phyloP scores from a whole-genome alignment of 2,797 vertebrate species.

The Leucoraja ocellata region DNA sequence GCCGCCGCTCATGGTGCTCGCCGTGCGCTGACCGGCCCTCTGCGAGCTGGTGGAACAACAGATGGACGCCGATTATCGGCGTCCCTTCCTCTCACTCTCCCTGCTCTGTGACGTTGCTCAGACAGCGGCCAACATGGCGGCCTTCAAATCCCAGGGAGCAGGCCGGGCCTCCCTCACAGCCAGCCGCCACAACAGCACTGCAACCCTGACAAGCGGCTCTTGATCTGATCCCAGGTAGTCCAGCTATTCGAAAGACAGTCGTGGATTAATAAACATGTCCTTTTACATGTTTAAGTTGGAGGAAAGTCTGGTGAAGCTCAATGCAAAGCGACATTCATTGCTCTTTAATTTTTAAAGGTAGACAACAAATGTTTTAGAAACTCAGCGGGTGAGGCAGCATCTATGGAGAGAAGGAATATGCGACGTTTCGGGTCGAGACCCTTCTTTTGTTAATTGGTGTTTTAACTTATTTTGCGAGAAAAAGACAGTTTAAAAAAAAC shows the following conservation, averaged over 20 bases:
- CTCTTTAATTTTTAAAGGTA: neutral
- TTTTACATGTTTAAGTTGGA: neutral
- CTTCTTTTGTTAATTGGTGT: neutral
- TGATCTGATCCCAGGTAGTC: no score
- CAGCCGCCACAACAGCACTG: neutral
- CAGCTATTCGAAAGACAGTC: neutral
- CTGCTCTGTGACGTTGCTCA: slow-evolving; percentile 40
- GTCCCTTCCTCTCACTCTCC: slow-evolving; percentile 40
- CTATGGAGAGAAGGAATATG: no score
- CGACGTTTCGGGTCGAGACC: no score
- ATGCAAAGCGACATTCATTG: neutral
- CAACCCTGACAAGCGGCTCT: neutral
- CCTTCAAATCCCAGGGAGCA: slow-evolving; percentile 59
- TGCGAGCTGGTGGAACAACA: neutral
- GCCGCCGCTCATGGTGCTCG: slow-evolving; percentile 77
- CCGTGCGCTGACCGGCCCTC: neutral
- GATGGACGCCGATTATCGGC: slow-evolving; percentile 42
- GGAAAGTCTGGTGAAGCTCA: neutral
- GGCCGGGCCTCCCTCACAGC: slow-evolving; percentile 37
- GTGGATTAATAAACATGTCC: neutral
- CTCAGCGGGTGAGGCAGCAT: no score
- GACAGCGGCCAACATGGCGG: slow-evolving; percentile 72
- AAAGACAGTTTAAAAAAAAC: no score
- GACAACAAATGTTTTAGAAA: no score
- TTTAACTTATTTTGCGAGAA: neutral